Evolutionary conservation across 2,113 vertebrate species (phyloP).

Genomic region (Rhegmatorhina hoffmannsi): DNA sequence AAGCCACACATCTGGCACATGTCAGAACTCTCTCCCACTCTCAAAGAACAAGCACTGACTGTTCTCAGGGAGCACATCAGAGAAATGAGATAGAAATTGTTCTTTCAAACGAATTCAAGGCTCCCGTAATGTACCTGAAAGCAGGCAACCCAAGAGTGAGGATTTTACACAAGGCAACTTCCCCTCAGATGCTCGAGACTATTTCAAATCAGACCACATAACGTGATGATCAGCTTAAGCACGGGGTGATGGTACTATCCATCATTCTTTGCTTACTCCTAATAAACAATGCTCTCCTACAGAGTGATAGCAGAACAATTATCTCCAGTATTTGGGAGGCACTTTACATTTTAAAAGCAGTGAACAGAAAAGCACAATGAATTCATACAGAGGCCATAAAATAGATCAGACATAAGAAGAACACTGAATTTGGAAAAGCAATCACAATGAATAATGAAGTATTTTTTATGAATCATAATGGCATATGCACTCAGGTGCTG

Average conservation of each 20-base stretch:
- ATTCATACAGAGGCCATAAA: not conserved
- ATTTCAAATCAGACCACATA: not conserved
- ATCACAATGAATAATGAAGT: not conserved
- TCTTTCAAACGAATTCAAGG: not conserved
- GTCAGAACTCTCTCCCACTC: not conserved
- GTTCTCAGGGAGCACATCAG: not conserved
- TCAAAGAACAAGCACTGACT: not conserved
- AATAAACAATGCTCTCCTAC: not conserved
- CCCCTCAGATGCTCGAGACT: not conserved
- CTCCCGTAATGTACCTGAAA: constrained; percentile 43
- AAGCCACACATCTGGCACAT: not conserved
- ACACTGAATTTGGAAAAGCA: not conserved
- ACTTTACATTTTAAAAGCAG: constrained; percentile 1
- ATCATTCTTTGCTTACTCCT: not conserved
- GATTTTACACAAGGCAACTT: not conserved
- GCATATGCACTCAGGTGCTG: not conserved
- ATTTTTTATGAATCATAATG: not conserved
- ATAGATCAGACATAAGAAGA: not conserved
- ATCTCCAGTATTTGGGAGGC: not conserved
- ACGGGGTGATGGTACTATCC: not conserved
- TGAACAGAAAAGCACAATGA: not conserved
- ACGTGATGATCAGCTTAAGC: not conserved
- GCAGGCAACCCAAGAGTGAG: constrained; percentile 58
- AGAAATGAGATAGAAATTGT: not conserved
- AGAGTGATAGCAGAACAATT: not conserved